phyloP scores from a whole-genome alignment of 1,140 invertebrate genomes.

The Heliothis subflexa region DNA sequence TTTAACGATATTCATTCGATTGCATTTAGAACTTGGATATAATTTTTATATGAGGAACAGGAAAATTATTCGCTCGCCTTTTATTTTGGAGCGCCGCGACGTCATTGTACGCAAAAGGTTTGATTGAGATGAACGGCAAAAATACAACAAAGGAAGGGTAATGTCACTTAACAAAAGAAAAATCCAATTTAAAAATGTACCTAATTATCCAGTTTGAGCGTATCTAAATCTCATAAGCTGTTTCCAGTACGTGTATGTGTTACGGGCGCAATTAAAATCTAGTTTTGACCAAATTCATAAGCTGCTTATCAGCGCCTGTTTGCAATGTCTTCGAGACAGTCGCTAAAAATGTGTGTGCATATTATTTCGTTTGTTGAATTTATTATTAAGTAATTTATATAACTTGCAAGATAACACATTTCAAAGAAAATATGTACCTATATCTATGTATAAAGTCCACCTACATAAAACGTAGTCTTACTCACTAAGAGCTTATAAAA shows the following conservation, averaged over 20 bases:
- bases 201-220: neutral
- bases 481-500: neutral
- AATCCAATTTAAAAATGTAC: conserved; percentile 9
- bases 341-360: no score
- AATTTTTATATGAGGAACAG: conserved; percentile 42
- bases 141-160: conserved; percentile 26
- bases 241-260: neutral
- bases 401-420: no score
- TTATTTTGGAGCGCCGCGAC: conserved; percentile 32
- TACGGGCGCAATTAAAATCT: neutral
- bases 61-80: conserved; percentile 19
- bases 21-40: conserved; percentile 49
- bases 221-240: neutral
- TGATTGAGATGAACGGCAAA: conserved; percentile 12
- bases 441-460: no score
- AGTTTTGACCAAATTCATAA: conserved; percentile 2
- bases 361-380: no score
- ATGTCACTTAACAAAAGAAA: conserved; percentile 31
- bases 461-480: neutral
- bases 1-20: conserved; percentile 54
- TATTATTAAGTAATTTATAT: no score
- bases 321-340: no score
- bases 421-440: no score
- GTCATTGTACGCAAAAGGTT: conserved; percentile 34
- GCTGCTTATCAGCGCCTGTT: neutral